Percentiles rank a stretch among this genome's conserved stretches.
phyloP scores from a whole-genome alignment of 2,797 vertebrate species.

The Pogoniulus pusillus region DNA sequence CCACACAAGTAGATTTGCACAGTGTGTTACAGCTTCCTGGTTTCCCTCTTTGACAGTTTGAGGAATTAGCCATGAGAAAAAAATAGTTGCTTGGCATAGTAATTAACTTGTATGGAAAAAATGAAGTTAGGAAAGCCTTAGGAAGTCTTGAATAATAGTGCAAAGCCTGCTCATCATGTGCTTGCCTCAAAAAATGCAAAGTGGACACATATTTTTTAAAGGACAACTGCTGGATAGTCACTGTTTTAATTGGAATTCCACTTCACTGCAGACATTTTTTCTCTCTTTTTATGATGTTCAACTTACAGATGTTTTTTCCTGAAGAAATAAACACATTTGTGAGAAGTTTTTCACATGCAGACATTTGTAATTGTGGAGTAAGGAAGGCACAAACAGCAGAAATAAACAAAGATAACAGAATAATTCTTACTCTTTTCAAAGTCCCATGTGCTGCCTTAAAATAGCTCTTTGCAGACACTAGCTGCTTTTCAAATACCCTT shows the following conservation, averaged over 20 bases:
- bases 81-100: neutral
- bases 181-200: neutral
- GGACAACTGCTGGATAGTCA: neutral
- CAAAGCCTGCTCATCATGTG: rapidly evolving
- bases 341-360: neutral
- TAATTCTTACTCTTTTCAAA: neutral
- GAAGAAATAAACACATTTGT: neutral
- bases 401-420: neutral
- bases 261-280: neutral
- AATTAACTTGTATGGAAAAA: neutral
- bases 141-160: neutral
- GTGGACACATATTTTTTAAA: neutral
- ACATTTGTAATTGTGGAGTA: neutral
- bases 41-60: neutral
- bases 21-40: neutral
- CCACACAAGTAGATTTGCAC: neutral
- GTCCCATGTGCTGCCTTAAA: neutral
- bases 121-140: neutral
- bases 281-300: neutral
- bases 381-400: neutral
- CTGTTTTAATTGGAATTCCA: neutral
- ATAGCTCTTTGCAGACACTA: neutral
- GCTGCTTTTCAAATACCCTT: neutral
- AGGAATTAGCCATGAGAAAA: neutral
- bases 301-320: neutral